phyloP scores from a whole-genome alignment of 2,888 invertebrate species.

The Campoplex capitator region DNA sequence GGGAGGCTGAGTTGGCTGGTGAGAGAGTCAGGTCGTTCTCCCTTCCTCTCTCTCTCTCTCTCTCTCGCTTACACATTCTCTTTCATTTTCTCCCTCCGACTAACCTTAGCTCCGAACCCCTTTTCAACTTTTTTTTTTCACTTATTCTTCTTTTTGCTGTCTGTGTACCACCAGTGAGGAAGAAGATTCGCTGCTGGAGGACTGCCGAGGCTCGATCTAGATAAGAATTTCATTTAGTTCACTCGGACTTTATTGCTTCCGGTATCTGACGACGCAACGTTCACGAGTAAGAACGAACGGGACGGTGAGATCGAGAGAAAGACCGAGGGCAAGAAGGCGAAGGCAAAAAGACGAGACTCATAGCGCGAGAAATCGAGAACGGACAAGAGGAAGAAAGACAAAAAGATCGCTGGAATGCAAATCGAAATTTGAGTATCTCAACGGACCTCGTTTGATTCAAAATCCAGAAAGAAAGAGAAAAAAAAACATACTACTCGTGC shows the following conservation, averaged over 20 bases:
- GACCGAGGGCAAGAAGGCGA: constrained; percentile 38
- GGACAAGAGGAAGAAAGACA: constrained; percentile 21
- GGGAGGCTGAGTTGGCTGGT: constrained; percentile 52
- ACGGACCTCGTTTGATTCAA: constrained; percentile 12
- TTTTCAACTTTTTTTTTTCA: constrained; percentile 26
- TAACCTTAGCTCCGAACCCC: not conserved
- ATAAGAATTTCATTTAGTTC: constrained; percentile 73
- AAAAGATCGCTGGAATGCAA: constrained; percentile 35
- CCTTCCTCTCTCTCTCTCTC: constrained; percentile 38
- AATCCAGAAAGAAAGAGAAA: not conserved
- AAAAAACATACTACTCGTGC: not conserved
- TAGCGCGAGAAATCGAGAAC: constrained; percentile 71
- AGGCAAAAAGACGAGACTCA: constrained; percentile 67
- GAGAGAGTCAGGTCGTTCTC: constrained; percentile 61
- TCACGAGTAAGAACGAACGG: constrained; percentile 55
- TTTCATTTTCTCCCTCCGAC: not conserved
- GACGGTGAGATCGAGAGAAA: constrained; percentile 39
- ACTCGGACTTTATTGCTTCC: constrained; percentile 72
- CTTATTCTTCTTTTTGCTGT: not conserved
- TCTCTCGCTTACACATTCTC: not conserved
- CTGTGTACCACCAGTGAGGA: constrained; percentile 36
- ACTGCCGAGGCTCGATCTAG: constrained; percentile 68
- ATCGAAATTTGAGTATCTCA: constrained; percentile 49
- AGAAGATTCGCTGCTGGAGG: constrained; percentile 55
- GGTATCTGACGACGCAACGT: constrained; percentile 68